A percentile compares a stretch with the other conserved stretches of the same genome.
Conservation (phyloP, 2,888 invertebrate species). For the Ennomos erosarius region DNA sequence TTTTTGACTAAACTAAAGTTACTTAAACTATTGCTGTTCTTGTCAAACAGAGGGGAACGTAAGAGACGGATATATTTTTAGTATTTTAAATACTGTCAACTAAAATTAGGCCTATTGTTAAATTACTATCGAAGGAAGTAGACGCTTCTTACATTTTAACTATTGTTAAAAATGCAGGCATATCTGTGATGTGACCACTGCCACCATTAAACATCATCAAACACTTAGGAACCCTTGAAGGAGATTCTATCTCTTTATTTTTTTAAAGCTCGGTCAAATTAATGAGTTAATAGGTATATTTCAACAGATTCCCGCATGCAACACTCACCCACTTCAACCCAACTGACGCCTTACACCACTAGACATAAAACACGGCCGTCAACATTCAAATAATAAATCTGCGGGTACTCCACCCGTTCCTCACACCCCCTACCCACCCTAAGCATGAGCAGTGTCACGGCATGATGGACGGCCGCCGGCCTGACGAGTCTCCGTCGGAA, state of each 20-base stretch:
- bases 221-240: no score
- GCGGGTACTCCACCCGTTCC: slow-evolving; percentile 51
- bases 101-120: no score
- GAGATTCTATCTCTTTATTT: neutral
- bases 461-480: slow-evolving; percentile 90
- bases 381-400: slow-evolving; percentile 81
- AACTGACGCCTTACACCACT: slow-evolving; percentile 35
- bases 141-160: no score
- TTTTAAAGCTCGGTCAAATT: neutral
- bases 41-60: no score
- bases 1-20: no score
- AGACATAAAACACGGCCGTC: slow-evolving; percentile 68
- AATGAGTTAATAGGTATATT: neutral
- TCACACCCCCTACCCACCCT: slow-evolving; percentile 52
- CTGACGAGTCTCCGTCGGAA: slow-evolving; percentile 91
- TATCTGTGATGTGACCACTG: no score
- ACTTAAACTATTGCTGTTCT: no score
- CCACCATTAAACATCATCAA: no score
- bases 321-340: slow-evolving; percentile 28
- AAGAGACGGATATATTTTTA: no score
- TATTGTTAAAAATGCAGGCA: no score
- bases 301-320: slow-evolving; percentile 16
- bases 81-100: no score
- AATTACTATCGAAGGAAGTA: no score
- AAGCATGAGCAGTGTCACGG: slow-evolving; percentile 84